These are phyloP conservation scores for Dolichopus griseipennis DNA, from an alignment of 2,888 invertebrate genomes.

Conservation along the genomic window DNA sequence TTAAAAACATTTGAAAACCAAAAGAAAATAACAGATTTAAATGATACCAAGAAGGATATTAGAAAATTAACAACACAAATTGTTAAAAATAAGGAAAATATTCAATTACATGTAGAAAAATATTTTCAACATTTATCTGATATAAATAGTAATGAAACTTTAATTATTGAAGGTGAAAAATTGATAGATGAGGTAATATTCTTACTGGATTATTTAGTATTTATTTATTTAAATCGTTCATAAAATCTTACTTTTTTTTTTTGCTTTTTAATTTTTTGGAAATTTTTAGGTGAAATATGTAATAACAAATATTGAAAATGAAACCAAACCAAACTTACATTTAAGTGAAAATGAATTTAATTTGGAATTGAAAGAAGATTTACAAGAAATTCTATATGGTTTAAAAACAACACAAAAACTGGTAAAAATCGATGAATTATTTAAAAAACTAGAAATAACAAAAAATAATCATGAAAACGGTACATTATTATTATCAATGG, in stretches of 20 bases:
- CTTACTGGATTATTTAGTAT: neutral
- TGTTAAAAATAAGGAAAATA: conserved; percentile 35
- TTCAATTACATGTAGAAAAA: conserved; percentile 37
- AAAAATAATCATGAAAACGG: conserved; percentile 32
- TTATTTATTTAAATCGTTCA: no score
- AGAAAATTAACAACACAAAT: conserved; percentile 34
- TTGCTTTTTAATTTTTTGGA: no score
- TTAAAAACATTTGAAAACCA: neutral
- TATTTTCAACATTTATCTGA: conserved; percentile 39
- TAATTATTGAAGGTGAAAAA: conserved; percentile 34
- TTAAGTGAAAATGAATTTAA: conserved; percentile 54
- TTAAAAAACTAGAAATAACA: conserved; percentile 39
- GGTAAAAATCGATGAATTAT: conserved; percentile 44
- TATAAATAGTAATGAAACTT: conserved; percentile 34
- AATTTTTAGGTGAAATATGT: conserved; percentile 27
- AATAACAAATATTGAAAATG: conserved; percentile 47
- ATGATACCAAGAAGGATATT: conserved; percentile 32
- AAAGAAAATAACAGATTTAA: conserved; percentile 18
- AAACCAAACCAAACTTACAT: conserved; percentile 52
- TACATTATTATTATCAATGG: conserved; percentile 30
- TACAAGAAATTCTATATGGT: conserved; percentile 52
- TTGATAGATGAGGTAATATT: conserved; percentile 32
- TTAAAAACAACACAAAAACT: conserved; percentile 40
- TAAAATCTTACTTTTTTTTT: no score
- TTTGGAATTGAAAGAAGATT: conserved; percentile 43